Evolutionary conservation across 1,140 invertebrate species (phyloP), one percentile per base, ranked within the genome.

Genomic region (Temnothorax nylanderi): DNA sequence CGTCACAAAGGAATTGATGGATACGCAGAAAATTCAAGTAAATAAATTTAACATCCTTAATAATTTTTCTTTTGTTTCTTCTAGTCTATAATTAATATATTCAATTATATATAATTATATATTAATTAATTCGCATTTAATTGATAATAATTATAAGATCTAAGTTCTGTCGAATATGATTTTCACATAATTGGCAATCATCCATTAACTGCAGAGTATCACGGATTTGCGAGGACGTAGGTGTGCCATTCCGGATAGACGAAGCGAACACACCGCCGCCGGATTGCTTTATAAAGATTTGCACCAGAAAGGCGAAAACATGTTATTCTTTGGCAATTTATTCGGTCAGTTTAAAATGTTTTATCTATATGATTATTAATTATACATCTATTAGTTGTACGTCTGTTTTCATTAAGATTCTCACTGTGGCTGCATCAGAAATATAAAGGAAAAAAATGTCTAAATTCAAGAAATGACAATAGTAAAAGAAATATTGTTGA

Each of bases 281-380:
- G 85, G 86, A 34, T 67, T 94, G 7, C 71, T 96, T 16, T 92
- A 96, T 49, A 94, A 94, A 76, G 90, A 92, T 34, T 87, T 96
- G 44, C 93, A 94, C 67, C 86, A 91, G 2, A 91, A 95, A 65
- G 96, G 96, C 21, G 96, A 96, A 91, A 95, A 95, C 90, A 93
- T 96, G 0, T 91, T 94, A 2, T 96, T 96, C 85, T 96, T 96
- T 88, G 95, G 96, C 34, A 95, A 96, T 80, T 93, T 93, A 34
- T 89, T 96, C 56, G 93, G 96, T 96, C n/a, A 10, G 87, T 85
- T 60, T 47, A 21, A 58, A 32, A 69, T 16, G 54, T 32, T 47
- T 54, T 7, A 65, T 62, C 26, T 37, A 54, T 51, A 44, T 72
- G 4, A 60, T 65, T 37, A 65, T 37, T 65, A 64, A 18, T 16